Evolutionary conservation across 2,113 vertebrate genomes (phyloP).

Genomic region (Tachysurus fulvidraco): DNA sequence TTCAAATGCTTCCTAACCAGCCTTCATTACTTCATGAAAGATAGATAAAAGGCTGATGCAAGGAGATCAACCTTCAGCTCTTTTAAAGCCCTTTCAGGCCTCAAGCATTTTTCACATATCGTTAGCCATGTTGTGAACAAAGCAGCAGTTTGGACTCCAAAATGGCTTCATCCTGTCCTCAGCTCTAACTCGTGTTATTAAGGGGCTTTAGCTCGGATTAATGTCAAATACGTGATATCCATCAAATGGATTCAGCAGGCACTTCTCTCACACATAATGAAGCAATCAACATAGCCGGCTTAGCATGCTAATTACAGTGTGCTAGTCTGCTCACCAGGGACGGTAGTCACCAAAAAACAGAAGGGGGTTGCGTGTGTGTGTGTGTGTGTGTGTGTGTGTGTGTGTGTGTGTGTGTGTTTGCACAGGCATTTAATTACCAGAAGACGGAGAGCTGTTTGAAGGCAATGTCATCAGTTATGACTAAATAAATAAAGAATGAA

Average conservation of each 20-base stretch:
- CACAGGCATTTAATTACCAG: slow-evolving; percentile 64
- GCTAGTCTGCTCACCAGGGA: slow-evolving; percentile 48
- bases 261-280: slow-evolving; percentile 67
- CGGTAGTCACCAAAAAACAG: slow-evolving; percentile 22
- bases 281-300: slow-evolving; percentile 69
- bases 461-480: slow-evolving; percentile 57
- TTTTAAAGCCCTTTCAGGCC: slow-evolving; percentile 19
- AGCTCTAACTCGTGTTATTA: slow-evolving; percentile 35
- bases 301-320: slow-evolving; percentile 64
- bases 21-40: slow-evolving; percentile 45
- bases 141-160: slow-evolving; percentile 30
- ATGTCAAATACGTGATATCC: slow-evolving; percentile 58
- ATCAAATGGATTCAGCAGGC: slow-evolving; percentile 60
- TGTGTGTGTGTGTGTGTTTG: slow-evolving; percentile 22
- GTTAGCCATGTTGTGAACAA: slow-evolving; percentile 23
- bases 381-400: slow-evolving; percentile 22
- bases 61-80: slow-evolving; percentile 16
- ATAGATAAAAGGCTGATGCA: slow-evolving; percentile 16
- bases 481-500: slow-evolving; percentile 67
- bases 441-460: slow-evolving; percentile 56
- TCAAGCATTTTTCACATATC: slow-evolving; percentile 2
- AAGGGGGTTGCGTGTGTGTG: neutral
- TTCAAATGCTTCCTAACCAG: neutral
- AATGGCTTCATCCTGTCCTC: slow-evolving; percentile 28
- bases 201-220: slow-evolving; percentile 57